Conservation (phyloP, 2,113 vertebrate genomes). For the Accipiter cooperii region DNA sequence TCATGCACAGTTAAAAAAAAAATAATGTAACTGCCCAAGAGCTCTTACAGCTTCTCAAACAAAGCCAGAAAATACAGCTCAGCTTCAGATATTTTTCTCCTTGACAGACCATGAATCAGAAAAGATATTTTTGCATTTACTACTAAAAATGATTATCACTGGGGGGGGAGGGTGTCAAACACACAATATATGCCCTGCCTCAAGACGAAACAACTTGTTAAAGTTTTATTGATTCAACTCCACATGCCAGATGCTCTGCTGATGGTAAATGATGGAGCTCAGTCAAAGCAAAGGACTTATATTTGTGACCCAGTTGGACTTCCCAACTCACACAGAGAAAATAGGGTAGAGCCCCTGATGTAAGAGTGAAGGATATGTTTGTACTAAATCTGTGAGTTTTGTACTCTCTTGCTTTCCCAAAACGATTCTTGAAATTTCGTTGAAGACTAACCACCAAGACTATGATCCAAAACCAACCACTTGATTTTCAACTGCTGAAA, state of each 20-base stretch:
- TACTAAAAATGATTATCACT: not conserved
- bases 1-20: not conserved
- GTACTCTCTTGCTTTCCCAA: not conserved
- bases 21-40: not conserved
- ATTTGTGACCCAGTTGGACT: not conserved
- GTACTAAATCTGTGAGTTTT: not conserved
- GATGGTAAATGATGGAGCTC: not conserved
- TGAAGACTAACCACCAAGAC: not conserved
- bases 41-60: not conserved
- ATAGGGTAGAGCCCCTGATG: not conserved
- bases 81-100: not conserved
- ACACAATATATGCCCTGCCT: not conserved
- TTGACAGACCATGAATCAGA: constrained; percentile 17
- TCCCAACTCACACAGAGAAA: not conserved
- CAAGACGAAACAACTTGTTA: not conserved
- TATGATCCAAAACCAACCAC: not conserved
- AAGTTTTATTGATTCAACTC: constrained; percentile 9
- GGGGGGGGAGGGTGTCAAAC: not conserved
- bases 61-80: not conserved
- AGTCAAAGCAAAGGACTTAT: not conserved
- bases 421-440: not conserved
- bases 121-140: constrained; percentile 22
- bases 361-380: not conserved
- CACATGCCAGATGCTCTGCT: not conserved
- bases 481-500: not conserved